Evolutionary conservation across 2,113 vertebrate species (phyloP).

Genomic region (Oriolus oriolus): DNA sequence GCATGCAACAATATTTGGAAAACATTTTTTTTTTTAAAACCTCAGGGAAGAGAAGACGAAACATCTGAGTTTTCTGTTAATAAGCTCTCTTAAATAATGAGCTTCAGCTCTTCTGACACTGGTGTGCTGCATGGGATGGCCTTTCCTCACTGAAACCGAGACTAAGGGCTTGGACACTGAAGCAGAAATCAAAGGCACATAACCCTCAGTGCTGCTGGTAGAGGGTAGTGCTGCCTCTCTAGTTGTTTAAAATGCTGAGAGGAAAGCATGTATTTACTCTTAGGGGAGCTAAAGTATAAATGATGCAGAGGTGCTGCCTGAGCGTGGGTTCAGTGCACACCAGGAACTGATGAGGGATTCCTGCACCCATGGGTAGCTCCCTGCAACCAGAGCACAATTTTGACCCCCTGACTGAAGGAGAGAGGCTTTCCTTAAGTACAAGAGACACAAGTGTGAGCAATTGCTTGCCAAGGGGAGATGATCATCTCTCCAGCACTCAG

Average conservation of each 20-base stretch:
- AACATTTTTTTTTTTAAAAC: constrained; percentile 39
- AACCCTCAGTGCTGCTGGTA: background rate
- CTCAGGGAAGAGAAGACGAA: background rate
- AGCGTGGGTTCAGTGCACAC: background rate
- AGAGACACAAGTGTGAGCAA: background rate
- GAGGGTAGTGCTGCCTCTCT: background rate
- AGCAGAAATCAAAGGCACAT: background rate
- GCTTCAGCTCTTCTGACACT: background rate
- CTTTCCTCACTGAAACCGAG: background rate
- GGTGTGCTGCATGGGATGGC: background rate
- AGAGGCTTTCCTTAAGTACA: background rate
- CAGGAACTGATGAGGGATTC: background rate
- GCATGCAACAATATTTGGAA: constrained; percentile 61
- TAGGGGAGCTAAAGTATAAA: background rate
- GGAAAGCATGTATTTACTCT: background rate
- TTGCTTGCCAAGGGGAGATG: background rate
- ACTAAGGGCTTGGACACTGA: background rate
- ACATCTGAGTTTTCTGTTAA: constrained; percentile 7
- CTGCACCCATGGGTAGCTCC: background rate
- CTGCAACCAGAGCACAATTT: background rate
- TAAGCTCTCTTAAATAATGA: background rate
- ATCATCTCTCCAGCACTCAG: background rate
- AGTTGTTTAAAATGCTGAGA: background rate
- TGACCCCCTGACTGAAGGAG: background rate
- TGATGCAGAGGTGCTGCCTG: background rate